These are phyloP conservation scores for Dusona sp. DNA, from an alignment of 2,888 invertebrate genomes.

Conservation along the genomic window DNA sequence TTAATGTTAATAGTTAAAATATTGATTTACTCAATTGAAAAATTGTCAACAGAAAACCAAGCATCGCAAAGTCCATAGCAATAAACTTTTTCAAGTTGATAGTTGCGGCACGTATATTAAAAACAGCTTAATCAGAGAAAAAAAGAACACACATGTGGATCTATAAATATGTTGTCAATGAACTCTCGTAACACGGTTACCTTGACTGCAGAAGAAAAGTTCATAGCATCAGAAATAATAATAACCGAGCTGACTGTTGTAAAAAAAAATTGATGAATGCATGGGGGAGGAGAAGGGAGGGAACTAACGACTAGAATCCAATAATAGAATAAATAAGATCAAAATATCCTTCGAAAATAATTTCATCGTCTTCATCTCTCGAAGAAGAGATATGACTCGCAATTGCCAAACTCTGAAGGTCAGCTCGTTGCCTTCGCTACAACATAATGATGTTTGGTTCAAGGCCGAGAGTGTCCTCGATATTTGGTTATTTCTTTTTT, in stretches of 20 bases:
- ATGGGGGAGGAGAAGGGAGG: background rate
- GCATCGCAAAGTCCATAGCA: background rate
- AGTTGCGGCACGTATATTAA: background rate
- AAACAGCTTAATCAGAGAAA: background rate
- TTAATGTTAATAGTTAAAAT: background rate
- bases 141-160: background rate
- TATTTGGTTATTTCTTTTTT: constrained; percentile 42
- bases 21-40: background rate
- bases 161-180: background rate
- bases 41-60: background rate
- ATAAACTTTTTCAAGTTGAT: background rate
- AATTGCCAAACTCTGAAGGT: constrained; percentile 56
- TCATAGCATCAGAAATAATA: background rate
- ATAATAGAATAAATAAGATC: constrained; percentile 2
- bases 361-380: constrained; percentile 30
- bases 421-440: constrained; percentile 23
- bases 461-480: constrained; percentile 61
- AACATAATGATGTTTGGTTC: constrained; percentile 45
- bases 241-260: background rate
- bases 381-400: constrained; percentile 41
- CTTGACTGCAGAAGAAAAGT: background rate
- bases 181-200: background rate
- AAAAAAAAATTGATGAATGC: background rate
- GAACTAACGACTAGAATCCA: background rate
- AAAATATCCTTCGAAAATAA: constrained; percentile 24